Evolutionary conservation across 2,888 invertebrate species (phyloP).

Genomic region (Dichetophora obliterata): DNA sequence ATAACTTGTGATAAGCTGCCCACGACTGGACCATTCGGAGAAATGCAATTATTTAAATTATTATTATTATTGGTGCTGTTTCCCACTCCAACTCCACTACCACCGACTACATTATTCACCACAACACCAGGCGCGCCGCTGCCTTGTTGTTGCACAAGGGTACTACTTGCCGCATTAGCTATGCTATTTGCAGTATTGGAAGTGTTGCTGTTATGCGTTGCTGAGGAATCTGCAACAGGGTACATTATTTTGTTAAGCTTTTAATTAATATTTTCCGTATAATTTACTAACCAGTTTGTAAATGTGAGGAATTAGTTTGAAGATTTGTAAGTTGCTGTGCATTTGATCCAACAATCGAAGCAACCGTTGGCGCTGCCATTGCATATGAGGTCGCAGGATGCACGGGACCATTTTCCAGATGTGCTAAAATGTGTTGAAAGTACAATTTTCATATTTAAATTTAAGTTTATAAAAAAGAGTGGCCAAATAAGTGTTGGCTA

Average conservation of each 20-base stretch:
- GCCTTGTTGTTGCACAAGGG: conserved; percentile 46
- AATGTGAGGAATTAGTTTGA: conserved; percentile 69
- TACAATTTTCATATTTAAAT: background rate
- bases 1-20: conserved; percentile 55
- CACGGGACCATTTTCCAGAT: conserved; percentile 68
- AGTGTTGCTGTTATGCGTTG: conserved; percentile 58
- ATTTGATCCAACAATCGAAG: conserved; percentile 61
- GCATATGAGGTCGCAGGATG: conserved; percentile 60
- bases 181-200: conserved; percentile 57
- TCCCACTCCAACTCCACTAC: conserved; percentile 12
- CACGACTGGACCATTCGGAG: conserved; percentile 55
- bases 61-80: conserved; percentile 47
- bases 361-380: conserved; percentile 62
- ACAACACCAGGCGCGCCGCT: conserved; percentile 40
- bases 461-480: background rate
- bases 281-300: conserved; percentile 63
- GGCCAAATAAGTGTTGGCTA: background rate
- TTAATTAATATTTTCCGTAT: background rate
- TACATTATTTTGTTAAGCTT: background rate
- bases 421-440: conserved; percentile 62
- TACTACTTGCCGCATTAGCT: conserved; percentile 50
- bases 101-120: conserved; percentile 39
- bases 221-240: conserved; percentile 37
- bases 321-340: conserved; percentile 65
- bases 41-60: conserved; percentile 61